A percentile compares a stretch with the other conserved stretches of the same genome.
phyloP scores from a whole-genome alignment of 1,140 invertebrate species.

The Stegodyphus dumicola region DNA sequence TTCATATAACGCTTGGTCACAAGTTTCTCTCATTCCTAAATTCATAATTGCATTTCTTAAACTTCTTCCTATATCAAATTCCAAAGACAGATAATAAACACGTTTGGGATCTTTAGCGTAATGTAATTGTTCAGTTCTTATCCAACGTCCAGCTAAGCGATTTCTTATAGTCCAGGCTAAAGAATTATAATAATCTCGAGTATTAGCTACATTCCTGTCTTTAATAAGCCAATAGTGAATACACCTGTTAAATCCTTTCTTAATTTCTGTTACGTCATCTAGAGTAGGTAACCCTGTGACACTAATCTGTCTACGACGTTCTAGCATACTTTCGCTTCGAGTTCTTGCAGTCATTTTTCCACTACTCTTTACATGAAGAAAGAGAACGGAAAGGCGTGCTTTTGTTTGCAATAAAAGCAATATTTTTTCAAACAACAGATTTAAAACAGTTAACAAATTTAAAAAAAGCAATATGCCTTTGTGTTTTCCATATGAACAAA shows the following conservation, averaged over 20 bases:
- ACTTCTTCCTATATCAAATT: slow-evolving; percentile 98
- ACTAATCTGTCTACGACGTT: not conserved
- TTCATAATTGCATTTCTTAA: slow-evolving; percentile 99
- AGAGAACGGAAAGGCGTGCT: too few relatives aligned
- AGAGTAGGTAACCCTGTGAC: slow-evolving; percentile 92
- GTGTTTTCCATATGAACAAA: too few relatives aligned
- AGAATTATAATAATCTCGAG: slow-evolving; percentile 97
- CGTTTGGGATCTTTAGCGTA: slow-evolving; percentile 97
- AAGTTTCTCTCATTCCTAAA: slow-evolving; percentile 89
- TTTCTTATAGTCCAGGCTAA: slow-evolving; percentile 97
- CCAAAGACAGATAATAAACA: slow-evolving; percentile 97
- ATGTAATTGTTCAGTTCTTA: slow-evolving; percentile 98
- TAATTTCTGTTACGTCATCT: slow-evolving; percentile 94
- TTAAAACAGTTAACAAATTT: too few relatives aligned
- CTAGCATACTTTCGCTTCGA: not conserved
- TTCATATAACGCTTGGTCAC: slow-evolving; percentile 65
- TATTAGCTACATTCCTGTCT: slow-evolving; percentile 97
- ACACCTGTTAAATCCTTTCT: slow-evolving; percentile 98
- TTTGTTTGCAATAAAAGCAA: too few relatives aligned
- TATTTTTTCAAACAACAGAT: too few relatives aligned
- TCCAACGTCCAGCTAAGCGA: slow-evolving; percentile 98
- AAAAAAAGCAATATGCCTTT: too few relatives aligned
- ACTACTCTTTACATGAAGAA: too few relatives aligned
- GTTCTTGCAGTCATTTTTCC: too few relatives aligned
- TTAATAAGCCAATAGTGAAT: slow-evolving; percentile 98